A percentile compares a stretch with the other conserved stretches of the same genome.
phyloP scores from a whole-genome alignment of 1,140 invertebrate species.

The Drosophila pruinosa region DNA sequence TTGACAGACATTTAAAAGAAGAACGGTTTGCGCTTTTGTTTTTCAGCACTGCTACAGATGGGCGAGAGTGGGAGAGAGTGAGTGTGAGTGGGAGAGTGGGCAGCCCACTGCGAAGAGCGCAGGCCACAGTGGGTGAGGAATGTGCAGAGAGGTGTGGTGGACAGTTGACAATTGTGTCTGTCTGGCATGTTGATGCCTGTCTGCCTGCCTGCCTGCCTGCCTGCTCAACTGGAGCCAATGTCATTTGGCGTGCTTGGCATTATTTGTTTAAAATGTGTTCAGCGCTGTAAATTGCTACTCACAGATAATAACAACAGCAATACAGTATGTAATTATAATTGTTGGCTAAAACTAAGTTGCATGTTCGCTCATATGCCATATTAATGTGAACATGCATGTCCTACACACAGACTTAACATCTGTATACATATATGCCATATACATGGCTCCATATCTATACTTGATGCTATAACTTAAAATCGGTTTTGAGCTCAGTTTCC shows the following conservation, averaged over 20 bases:
- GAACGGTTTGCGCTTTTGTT: conserved; percentile 68
- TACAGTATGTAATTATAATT: conserved; percentile 57
- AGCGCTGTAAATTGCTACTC: conserved; percentile 64
- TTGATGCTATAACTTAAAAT: conserved; percentile 47
- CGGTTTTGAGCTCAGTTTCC: conserved; percentile 9
- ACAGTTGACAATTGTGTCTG: conserved; percentile 51
- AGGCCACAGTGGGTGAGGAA: not conserved
- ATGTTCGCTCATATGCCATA: conserved; percentile 50
- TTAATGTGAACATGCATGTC: not conserved
- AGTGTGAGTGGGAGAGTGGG: not conserved
- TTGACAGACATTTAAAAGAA: conserved; percentile 75
- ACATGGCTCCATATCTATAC: conserved; percentile 42
- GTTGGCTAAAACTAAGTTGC: conserved; percentile 61
- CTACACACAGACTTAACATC: not conserved
- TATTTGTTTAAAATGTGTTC: conserved; percentile 76
- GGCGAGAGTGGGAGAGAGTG: conserved; percentile 11
- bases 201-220: not conserved
- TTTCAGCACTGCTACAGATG: conserved; percentile 59
- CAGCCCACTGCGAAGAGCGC: not conserved
- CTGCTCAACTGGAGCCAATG: conserved; percentile 53
- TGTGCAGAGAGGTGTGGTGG: conserved; percentile 13
- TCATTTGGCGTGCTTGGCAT: conserved; percentile 58
- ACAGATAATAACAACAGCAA: conserved; percentile 59
- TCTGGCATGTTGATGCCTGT: conserved; percentile 53
- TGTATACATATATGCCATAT: not conserved